Evolutionary conservation across 2,113 vertebrate genomes (phyloP), one percentile per base, ranked within the genome.

Genomic region (Pipa parva): DNA sequence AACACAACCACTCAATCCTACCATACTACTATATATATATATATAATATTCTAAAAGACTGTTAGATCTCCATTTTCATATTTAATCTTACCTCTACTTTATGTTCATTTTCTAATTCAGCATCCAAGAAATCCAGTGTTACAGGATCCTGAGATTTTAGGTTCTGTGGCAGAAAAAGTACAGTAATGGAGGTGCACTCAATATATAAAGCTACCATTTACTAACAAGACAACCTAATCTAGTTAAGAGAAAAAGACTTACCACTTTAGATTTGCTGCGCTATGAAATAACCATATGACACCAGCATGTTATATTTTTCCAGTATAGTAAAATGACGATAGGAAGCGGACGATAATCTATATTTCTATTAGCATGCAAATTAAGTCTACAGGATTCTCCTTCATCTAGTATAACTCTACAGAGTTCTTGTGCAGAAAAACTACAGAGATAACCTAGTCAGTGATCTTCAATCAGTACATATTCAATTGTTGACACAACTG

Each of bases 141-240:
- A 99, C 96, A 15, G 96, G 96, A 70, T 99, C 96, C 92, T 97
- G 95, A 75, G 96, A 97, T 97, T 99, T 99, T 63, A 92, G 95
- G 80, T 97, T 97, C 95, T 97, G 83, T 74, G 79, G 73, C 27
- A 80, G 62, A 84, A 79, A 33, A 71, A 51, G 39, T 37, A 69
- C 52, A 21, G 18, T 10, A 18, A 58, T 24, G 29, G 7, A 5
- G 7, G 7, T 58, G 24, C n/a, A 18, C 18, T 13, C 46, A 22
- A 24, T 3, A 50, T 13, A 77, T 72, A 54, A 64, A 67, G 63
- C 64, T 17, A 78, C 48, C 20, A 76, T 75, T 74, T 57, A 75
- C 76, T 71, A 76, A 76, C 52, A 12, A 77, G 28, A 60, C 12
- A 65, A 60, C 76, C 62, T 5, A 48, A 56, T 8, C 26, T 69